Evolutionary conservation across 1,140 invertebrate genomes (phyloP), one percentile per base, ranked within the genome.

Genomic region (Gonatopus flavifemur): DNA sequence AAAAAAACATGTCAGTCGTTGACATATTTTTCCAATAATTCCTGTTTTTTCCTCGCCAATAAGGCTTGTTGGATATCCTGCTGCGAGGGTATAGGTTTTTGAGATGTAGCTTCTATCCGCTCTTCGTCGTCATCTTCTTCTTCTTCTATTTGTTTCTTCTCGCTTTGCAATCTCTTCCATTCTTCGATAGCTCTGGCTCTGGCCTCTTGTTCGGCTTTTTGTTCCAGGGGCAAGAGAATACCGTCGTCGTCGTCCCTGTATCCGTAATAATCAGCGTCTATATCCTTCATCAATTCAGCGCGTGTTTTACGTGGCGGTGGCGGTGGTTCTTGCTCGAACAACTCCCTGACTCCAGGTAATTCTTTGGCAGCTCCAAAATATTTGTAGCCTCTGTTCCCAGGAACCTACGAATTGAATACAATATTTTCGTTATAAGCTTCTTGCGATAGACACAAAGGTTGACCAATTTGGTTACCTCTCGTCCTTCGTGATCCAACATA

Each of bases 311-410:
- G 81, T 0, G 91, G 89, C 1, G 90, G 88, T 16, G 88, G 85
- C 6, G 92, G 91, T 16, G 93, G 91, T 74, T 96, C 94, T 74
- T 98, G 92, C 74, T 98, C 93, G 81, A 99, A 99, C 9, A 99
- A 73, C 77, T 99, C 97, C 53, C 95, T 81, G 7, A 99, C 98
- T 33, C 98, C 90, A 15, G 98, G 98, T 60, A 99, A 80, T 80
- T 99, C 96, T 79, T 98, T 97, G 0, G 97, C 96, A 25, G 97
- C 98, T 43, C 97, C 98, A 80, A 99, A 99, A 80, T 99, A 99
- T 79, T 98, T 98, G 71, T 99, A 99, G 0, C 98, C 97, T 65
- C 93, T 84, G 79, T 97, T 98, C 22, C 97, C 96, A 0, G 96
- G 94, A 0, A 98, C 74, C 76, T 78, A 36, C 36, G 45, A 43